Evolutionary conservation across 2,113 vertebrate species (phyloP), one percentile per base, ranked within the genome.

Genomic region (Ivindomyrus marchei): DNA sequence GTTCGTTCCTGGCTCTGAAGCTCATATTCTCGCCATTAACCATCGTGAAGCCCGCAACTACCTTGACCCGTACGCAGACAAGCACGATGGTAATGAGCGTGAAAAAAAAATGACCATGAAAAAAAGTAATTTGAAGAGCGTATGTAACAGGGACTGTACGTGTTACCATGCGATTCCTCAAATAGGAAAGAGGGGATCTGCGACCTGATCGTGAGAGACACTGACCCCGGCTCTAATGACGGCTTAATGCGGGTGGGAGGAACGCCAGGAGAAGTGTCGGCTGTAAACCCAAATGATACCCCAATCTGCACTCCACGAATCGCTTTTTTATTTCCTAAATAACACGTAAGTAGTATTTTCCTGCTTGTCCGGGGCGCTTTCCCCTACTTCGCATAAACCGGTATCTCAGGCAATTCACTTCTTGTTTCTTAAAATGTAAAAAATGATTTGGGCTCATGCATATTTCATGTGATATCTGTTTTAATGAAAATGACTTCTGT

Each of bases 371-470:
- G 17, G 21, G 17, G 19, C 52, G 4, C 7, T 50, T 85, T 86
- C 45, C 47, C 24, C 10, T n/a, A 50, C 27, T 52, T 86, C 85
- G 45, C 85, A 17, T 86, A 50, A 52, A 87, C 85, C n/a, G 10
- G 13, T 87, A 87, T 36, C 85, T 53, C 21, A 49, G 47, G 50
- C 85, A 53, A 87, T 53, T 53, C 49, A n/a, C 7, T 47, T 85
- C 83, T 53, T 56, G 50, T 53, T 31, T 87, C 49, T 53, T 53
- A 53, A 31, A 56, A 87, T 53, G 85, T 36, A 56, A 87, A 66
- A 87, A 52, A 87, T 87, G 47, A n/a, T 53, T 87, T 52, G 31
- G 2, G n/a, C 31, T 56, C 85, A 87, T 87, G 85, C 85, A 87
- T 87, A 87, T 87, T 87, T 87, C 85, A 87, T 87, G 49, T 36